Conservation (phyloP, 2,113 vertebrate species). For the Sula dactylatra region DNA sequence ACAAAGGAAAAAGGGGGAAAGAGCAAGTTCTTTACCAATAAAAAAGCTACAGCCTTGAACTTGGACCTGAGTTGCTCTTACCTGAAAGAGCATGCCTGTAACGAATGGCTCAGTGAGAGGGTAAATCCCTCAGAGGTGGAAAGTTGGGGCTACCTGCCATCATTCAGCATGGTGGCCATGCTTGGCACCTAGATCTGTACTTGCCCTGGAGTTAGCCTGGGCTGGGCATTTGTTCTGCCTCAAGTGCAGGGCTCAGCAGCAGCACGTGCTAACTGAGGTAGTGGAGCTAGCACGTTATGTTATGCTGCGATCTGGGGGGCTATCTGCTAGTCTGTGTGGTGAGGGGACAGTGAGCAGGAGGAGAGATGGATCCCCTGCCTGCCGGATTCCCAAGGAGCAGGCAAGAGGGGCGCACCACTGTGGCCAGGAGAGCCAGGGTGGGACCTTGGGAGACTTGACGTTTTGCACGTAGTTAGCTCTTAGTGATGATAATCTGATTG, state of each 20-base stretch:
- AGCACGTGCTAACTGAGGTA: not conserved
- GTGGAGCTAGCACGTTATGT: not conserved
- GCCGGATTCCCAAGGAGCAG: not conserved
- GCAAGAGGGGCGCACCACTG: fast-evolving
- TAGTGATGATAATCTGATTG: not conserved
- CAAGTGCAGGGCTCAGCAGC: not conserved
- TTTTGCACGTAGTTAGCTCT: not conserved
- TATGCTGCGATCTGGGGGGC: not conserved
- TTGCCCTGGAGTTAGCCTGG: not conserved
- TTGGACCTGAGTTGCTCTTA: not conserved
- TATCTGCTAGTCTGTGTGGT: not conserved
- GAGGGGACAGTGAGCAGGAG: not conserved
- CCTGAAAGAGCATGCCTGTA: not conserved
- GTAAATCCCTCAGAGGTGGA: not conserved
- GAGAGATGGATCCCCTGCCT: not conserved
- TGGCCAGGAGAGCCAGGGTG: not conserved
- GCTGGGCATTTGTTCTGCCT: not conserved
- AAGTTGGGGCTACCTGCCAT: not conserved
- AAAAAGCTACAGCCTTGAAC: not conserved
- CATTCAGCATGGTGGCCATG: not conserved
- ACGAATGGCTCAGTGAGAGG: not conserved
- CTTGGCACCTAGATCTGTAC: not conserved
- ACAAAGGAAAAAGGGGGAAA: not conserved
- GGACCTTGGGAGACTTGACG: not conserved
- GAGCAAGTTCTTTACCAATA: not conserved